These are phyloP conservation scores for Parasteatoda lunata DNA, from an alignment of 2,888 invertebrate species.

Conservation along the genomic window DNA sequence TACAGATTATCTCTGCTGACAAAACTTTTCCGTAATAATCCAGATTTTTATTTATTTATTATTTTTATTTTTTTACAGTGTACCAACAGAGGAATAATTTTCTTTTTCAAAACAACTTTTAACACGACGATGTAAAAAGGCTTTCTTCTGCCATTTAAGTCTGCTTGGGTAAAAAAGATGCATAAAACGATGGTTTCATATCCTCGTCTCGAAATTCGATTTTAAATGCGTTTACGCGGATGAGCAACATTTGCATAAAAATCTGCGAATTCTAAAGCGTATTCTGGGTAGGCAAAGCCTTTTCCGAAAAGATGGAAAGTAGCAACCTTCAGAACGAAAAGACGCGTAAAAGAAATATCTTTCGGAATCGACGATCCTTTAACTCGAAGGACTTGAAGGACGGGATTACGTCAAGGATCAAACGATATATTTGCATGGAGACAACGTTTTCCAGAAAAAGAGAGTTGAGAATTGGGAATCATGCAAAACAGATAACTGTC, in stretches of 20 bases:
- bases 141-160: no score
- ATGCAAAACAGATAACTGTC: conserved; percentile 6
- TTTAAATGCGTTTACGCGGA: conserved; percentile 2
- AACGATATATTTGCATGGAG: conserved; percentile 8
- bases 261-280: background rate
- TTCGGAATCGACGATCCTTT: background rate
- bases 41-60: no score
- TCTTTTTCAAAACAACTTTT: no score
- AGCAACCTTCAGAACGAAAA: background rate
- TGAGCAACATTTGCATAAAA: background rate
- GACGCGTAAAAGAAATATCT: background rate
- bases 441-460: background rate
- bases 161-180: no score
- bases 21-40: no score
- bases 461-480: background rate
- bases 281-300: background rate
- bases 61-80: no score
- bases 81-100: no score
- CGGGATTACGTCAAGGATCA: conserved; percentile 7
- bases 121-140: no score
- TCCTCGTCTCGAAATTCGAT: conserved; percentile 2
- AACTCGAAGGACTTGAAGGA: background rate
- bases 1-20: no score
- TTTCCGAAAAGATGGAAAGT: background rate
- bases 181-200: background rate